Percentiles rank a stretch among this genome's conserved stretches.
These are phyloP conservation scores for Cryptomyrus ogoouensis DNA, from an alignment of 2,113 vertebrate species.

Conservation along the genomic window DNA sequence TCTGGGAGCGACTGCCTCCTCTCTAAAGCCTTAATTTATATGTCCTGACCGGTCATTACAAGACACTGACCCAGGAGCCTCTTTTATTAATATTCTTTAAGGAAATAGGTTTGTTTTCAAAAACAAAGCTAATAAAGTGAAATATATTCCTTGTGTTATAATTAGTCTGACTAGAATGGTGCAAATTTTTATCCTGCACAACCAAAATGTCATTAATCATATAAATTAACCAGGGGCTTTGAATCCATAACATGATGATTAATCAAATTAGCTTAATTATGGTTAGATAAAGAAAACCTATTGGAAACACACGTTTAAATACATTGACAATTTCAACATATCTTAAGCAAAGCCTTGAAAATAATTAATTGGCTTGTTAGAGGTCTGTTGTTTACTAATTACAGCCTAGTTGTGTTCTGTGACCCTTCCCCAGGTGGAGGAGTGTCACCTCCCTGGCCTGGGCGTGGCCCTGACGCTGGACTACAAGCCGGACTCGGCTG, in stretches of 20 bases:
- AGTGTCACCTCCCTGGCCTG: conserved; percentile 91
- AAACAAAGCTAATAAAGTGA: not conserved
- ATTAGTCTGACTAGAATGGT: not conserved
- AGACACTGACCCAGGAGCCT: not conserved
- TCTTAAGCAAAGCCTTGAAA: not conserved
- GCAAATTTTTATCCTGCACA: not conserved
- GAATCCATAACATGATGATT: not conserved
- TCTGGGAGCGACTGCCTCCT: not conserved
- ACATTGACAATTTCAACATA: not conserved
- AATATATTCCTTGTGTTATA: not conserved
- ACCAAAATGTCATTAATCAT: not conserved
- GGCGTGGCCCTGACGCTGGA: conserved; percentile 93
- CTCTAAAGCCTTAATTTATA: not conserved
- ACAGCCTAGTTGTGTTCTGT: not conserved
- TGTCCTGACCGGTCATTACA: not conserved
- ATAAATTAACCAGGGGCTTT: not conserved
- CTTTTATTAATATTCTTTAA: not conserved
- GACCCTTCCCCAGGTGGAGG: conserved; percentile 74
- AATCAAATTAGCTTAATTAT: not conserved
- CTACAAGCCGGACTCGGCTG: conserved; percentile 80
- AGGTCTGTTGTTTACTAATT: not conserved
- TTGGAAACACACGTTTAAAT: not conserved
- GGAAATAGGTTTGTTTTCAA: not conserved
- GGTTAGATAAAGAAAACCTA: not conserved
- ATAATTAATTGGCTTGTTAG: not conserved